phyloP scores from a whole-genome alignment of 2,797 vertebrate genomes.

The Furcifer pardalis region DNA sequence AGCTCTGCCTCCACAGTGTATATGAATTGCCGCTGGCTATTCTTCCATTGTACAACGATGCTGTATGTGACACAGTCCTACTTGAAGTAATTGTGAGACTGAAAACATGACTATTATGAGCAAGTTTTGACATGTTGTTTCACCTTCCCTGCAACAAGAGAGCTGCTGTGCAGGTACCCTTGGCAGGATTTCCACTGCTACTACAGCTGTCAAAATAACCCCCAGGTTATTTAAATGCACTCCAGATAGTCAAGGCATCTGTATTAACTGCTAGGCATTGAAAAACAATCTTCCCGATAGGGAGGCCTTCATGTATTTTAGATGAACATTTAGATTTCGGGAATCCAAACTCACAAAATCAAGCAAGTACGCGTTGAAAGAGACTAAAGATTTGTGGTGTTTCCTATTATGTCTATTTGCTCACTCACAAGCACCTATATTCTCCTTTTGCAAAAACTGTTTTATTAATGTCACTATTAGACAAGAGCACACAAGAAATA shows the following conservation, averaged over 20 bases:
- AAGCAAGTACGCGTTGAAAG: slow-evolving; percentile 19
- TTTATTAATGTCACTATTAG: slow-evolving; percentile 17
- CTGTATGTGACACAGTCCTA: slow-evolving; percentile 29
- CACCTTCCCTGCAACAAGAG: slow-evolving; percentile 44
- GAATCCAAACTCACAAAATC: not conserved
- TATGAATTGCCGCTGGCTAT: slow-evolving; percentile 31
- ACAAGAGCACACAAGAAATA: not conserved
- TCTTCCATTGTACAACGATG: slow-evolving; percentile 12
- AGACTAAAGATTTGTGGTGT: not conserved
- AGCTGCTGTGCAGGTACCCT: slow-evolving; percentile 42
- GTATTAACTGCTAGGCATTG: not conserved
- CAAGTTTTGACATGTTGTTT: slow-evolving; percentile 56
- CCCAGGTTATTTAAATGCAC: slow-evolving; percentile 21
- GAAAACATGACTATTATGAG: slow-evolving; percentile 40
- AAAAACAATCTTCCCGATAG: slow-evolving; percentile 17
- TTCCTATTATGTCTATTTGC: slow-evolving; percentile 2
- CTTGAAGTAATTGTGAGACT: slow-evolving; percentile 47
- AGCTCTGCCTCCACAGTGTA: not conserved
- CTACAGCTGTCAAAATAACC: not conserved
- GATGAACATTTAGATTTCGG: slow-evolving; percentile 10
- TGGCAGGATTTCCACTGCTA: slow-evolving; percentile 36
- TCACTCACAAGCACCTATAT: rapidly evolving
- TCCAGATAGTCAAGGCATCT: not conserved
- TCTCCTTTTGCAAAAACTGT: not conserved
- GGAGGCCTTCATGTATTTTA: slow-evolving; percentile 1